Conservation (phyloP, 1,140 invertebrate genomes). For the Sarcophaga bullata region DNA sequence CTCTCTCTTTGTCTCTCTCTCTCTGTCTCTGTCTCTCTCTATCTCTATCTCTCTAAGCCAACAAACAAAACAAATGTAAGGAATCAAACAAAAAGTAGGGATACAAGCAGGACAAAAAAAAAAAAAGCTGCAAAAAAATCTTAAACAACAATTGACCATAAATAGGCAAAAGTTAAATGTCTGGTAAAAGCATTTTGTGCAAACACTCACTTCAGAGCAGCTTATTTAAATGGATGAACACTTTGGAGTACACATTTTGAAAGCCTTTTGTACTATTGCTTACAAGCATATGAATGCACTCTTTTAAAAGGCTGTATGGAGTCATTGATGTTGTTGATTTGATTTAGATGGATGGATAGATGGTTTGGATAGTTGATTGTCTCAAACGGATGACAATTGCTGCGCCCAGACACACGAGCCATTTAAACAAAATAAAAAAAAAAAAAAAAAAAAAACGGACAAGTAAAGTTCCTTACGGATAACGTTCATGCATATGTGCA, state of each 20-base stretch:
- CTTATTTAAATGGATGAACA: neutral
- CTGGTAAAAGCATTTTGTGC: conserved; percentile 29
- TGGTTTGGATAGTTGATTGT: conserved; percentile 10
- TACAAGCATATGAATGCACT: neutral
- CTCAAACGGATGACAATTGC: conserved; percentile 12
- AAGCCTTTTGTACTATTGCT: too few relatives aligned
- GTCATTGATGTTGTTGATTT: neutral
- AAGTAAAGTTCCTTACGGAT: neutral
- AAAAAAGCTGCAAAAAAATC: conserved; percentile 16
- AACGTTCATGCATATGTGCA: conserved; percentile 20
- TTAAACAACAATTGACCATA: conserved; percentile 43
- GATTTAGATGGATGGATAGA: neutral
- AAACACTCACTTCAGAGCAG: conserved; percentile 10
- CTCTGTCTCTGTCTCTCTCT: too few relatives aligned
- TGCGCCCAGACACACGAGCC: conserved; percentile 24
- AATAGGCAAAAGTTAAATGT: conserved; percentile 45
- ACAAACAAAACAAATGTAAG: neutral
- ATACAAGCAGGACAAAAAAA: neutral
- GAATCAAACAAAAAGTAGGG: neutral
- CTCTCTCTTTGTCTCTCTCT: too few relatives aligned
- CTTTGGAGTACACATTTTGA: too few relatives aligned
- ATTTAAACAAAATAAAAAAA: neutral
- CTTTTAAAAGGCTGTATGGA: neutral
- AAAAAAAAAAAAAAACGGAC: too few relatives aligned
- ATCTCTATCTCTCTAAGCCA: neutral